phyloP scores from a whole-genome alignment of 2,888 invertebrate genomes.

The Athalia rosae region DNA sequence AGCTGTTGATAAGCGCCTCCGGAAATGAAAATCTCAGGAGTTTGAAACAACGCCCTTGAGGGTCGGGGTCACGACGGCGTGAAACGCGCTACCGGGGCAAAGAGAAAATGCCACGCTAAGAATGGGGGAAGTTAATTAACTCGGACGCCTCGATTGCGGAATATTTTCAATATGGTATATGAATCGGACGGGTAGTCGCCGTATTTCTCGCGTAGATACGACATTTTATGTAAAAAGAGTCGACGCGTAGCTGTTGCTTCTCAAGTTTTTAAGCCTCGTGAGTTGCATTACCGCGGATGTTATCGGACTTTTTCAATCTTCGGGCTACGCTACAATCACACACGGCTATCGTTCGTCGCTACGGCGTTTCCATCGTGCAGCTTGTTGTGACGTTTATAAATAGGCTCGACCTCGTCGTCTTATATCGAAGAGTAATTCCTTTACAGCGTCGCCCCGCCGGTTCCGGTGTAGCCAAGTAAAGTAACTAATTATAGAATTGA shows the following conservation, averaged over 20 bases:
- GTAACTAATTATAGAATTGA: constrained; percentile 25
- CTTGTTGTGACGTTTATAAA: constrained; percentile 17
- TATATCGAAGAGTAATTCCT: no score
- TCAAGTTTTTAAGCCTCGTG: no score
- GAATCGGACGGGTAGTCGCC: no score
- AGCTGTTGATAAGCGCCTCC: constrained; percentile 4
- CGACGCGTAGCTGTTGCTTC: no score
- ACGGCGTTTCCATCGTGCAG: constrained; percentile 5
- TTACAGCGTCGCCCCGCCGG: neutral
- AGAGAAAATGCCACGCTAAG: constrained; percentile 10
- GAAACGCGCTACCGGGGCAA: neutral
- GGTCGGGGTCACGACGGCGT: constrained; percentile 14
- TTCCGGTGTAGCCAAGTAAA: constrained; percentile 19
- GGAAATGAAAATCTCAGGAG: constrained; percentile 26
- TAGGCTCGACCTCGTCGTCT: constrained; percentile 14
- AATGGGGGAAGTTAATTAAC: constrained; percentile 18
- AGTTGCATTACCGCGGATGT: no score
- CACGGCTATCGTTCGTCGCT: neutral
- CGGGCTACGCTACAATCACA: no score
- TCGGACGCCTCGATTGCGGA: constrained; percentile 12
- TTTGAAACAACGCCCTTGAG: constrained; percentile 18
- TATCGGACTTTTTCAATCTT: no score
- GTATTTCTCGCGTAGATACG: no score
- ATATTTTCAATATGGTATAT: no score
- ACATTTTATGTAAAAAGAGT: no score